phyloP scores from a whole-genome alignment of 2,888 invertebrate genomes.

The Thysanoteuthis rhombus region DNA sequence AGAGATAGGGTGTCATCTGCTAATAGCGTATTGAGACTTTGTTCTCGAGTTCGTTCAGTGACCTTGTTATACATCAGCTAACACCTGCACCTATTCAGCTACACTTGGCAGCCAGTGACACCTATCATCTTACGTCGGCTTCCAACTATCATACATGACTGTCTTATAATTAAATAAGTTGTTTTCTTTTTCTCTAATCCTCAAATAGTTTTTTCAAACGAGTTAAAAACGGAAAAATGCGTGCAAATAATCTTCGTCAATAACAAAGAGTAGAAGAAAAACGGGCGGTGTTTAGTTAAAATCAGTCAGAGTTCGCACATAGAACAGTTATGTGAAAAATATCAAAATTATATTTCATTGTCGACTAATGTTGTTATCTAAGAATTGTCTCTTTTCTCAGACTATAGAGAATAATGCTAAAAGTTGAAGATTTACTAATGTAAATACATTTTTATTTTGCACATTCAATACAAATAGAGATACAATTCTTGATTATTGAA shows the following conservation, averaged over 20 bases:
- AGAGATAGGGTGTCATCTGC: not conserved
- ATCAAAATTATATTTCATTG: too few species aligned
- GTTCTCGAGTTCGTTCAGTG: not conserved
- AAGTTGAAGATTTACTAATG: too few species aligned
- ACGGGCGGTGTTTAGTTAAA: not conserved
- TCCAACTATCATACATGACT: not conserved
- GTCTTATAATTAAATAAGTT: not conserved
- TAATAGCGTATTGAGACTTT: not conserved
- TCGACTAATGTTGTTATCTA: too few species aligned
- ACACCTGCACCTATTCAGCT: not conserved
- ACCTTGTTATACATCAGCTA: not conserved
- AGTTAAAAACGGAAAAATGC: not conserved
- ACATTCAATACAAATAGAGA: too few species aligned
- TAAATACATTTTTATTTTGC: too few species aligned
- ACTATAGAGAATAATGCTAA: too few species aligned
- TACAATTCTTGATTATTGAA: too few species aligned
- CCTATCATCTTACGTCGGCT: not conserved
- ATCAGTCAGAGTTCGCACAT: too few species aligned
- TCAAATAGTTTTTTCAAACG: not conserved
- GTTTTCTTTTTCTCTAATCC: not conserved
- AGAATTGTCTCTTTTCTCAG: too few species aligned
- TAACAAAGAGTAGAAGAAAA: too few species aligned
- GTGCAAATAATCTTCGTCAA: too few species aligned
- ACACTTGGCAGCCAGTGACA: not conserved
- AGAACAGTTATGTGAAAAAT: too few species aligned